A percentile compares a stretch with the other conserved stretches of the same genome.
phyloP scores from a whole-genome alignment of 2,113 vertebrate species.

The Brachyistius frenatus region DNA sequence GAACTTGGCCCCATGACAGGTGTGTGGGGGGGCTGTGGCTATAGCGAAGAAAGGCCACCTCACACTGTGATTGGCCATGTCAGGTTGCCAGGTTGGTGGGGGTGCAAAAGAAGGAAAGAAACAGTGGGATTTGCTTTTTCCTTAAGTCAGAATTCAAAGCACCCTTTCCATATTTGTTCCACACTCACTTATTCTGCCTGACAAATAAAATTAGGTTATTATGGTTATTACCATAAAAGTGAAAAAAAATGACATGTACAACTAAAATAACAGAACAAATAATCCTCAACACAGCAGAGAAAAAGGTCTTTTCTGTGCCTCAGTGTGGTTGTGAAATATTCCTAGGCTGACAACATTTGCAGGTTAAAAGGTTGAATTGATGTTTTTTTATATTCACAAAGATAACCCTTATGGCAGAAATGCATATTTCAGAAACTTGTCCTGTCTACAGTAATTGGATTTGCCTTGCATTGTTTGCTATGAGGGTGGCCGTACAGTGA shows the following conservation, averaged over 20 bases:
- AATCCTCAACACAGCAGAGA: constrained; percentile 53
- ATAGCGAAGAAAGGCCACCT: constrained; percentile 85
- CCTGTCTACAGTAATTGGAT: constrained; percentile 80
- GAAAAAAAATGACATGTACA: constrained; percentile 55
- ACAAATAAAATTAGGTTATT: constrained; percentile 73
- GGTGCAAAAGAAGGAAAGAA: constrained; percentile 86
- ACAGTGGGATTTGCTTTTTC: constrained; percentile 80
- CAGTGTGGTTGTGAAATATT: constrained; percentile 54
- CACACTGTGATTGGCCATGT: constrained; percentile 86
- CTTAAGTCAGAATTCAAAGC: constrained; percentile 76
- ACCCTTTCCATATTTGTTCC: constrained; percentile 64
- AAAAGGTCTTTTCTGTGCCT: constrained; percentile 38
- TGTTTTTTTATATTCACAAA: constrained; percentile 74
- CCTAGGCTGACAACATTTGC: constrained; percentile 68
- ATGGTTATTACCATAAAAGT: constrained; percentile 65
- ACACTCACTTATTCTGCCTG: constrained; percentile 60
- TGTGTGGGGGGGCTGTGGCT: constrained; percentile 75
- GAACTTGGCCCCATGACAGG: constrained; percentile 83
- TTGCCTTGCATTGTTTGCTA: constrained; percentile 78
- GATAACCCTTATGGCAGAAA: constrained; percentile 79
- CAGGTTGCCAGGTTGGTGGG: constrained; percentile 84
- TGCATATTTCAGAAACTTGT: constrained; percentile 79
- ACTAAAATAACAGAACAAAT: constrained; percentile 65
- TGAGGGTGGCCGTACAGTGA: constrained; percentile 70
- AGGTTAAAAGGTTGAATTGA: constrained; percentile 74